Base-by-base conservation (phyloP, 2,113 vertebrate genomes). In the Indicator indicator region DNA sequence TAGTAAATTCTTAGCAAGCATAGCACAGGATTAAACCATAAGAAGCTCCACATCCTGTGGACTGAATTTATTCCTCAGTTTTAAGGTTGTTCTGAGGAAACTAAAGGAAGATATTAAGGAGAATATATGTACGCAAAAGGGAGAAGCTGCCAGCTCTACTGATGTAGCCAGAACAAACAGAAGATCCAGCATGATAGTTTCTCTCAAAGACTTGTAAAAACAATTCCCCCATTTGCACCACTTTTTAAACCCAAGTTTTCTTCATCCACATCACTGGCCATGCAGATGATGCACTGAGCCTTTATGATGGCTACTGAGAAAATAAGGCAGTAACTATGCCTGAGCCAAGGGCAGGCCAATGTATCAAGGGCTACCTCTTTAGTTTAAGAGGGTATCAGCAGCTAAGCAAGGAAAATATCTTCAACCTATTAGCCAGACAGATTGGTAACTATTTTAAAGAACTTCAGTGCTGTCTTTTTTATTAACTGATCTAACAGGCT, bases 301-400 rank as follows among this genome's bases (percentile, higher is more conserved):
- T 83, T 92, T 52, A 18, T 6, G 16, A n/a, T 38, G 56, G 46
- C 26, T 26, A 40, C 52, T 4, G 19, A 82, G 74, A 76, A 81
- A 48, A 71, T 30, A 79, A 13, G 23, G 11, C 40, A 67, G 27
- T 72, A 87, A 65, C 36, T 55, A 26, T 7, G 18, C 16, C 63
- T 50, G 26, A 83, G 26, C 14, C 60, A 80, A 67, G 48, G 55
- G 42, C 1, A 81, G 68, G 27, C 63, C 52, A 68, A 20, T 0
- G 0, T 40, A 72, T 30, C 11, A 65, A 44, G 21, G 50, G 40
- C 10, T 73, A 26, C 48, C 21, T 83, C 0, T 0, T 32, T 50
- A 84, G 21, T 56, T 73, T 46, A 59, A 70, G 30, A 69, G 20
- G 19, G 6, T 67, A 38, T 3, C 73, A 32, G 42, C 68, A 92